A percentile compares a stretch with the other conserved stretches of the same genome.
phyloP scores from a whole-genome alignment of 1,140 invertebrate species.

The Geopemphigus sp. region DNA sequence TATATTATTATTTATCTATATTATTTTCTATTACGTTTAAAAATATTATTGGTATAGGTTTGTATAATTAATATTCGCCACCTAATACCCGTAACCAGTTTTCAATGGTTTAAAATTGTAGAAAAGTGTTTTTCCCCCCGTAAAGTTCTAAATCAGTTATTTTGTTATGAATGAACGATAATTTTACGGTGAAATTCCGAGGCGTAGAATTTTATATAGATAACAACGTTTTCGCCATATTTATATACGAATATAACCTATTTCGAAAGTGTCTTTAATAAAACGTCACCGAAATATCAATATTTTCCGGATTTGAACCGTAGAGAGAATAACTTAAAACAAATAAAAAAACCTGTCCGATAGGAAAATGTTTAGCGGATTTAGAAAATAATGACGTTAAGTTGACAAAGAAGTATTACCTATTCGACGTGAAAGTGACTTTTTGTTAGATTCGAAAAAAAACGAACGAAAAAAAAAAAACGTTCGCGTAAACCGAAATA shows the following conservation, averaged over 20 bases:
- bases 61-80: too few species aligned
- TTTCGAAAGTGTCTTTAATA: not conserved
- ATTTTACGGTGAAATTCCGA: too few species aligned
- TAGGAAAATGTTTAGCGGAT: not conserved
- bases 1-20: too few species aligned
- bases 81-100: too few species aligned
- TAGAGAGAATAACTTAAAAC: not conserved
- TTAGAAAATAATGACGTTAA: slow-evolving; percentile 26
- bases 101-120: too few species aligned
- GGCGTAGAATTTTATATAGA: not conserved
- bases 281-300: slow-evolving; percentile 8
- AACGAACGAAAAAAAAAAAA: too few species aligned
- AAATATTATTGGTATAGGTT: too few species aligned
- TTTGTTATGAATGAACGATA: too few species aligned
- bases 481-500: not conserved
- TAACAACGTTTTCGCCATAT: not conserved
- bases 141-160: too few species aligned
- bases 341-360: not conserved
- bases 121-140: too few species aligned
- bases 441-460: not conserved
- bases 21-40: too few species aligned
- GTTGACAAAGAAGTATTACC: slow-evolving; percentile 11
- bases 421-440: not conserved
- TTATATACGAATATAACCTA: not conserved
- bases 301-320: not conserved